Conservation (phyloP, 2,113 vertebrate genomes). For the Willisornis vidua region DNA sequence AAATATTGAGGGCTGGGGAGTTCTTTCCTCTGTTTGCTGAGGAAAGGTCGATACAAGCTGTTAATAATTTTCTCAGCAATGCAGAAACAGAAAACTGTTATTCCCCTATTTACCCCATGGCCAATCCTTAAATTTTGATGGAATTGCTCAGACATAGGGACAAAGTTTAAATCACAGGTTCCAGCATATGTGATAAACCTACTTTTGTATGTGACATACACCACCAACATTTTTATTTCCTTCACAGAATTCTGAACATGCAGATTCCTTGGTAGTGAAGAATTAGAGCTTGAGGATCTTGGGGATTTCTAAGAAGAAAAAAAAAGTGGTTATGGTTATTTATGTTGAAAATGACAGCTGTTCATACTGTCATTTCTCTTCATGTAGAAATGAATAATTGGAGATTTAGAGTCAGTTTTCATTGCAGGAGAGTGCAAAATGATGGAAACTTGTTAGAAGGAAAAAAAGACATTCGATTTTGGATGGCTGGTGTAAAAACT, state of each 20-base stretch:
- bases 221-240: not conserved
- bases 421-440: not conserved
- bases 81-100: not conserved
- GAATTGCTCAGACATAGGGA: not conserved
- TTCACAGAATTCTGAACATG: not conserved
- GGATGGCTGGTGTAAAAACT: not conserved
- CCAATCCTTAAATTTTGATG: not conserved
- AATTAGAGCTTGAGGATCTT: not conserved
- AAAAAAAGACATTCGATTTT: not conserved
- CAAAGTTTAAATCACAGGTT: not conserved
- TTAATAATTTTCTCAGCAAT: not conserved
- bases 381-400: not conserved
- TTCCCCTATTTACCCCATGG: not conserved
- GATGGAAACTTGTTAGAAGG: not conserved
- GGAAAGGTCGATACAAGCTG: not conserved
- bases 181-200: not conserved
- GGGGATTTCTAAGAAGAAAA: not conserved
- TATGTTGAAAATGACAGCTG: not conserved
- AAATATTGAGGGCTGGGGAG: not conserved
- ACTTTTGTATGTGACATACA: not conserved
- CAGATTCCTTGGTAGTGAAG: not conserved
- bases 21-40: not conserved
- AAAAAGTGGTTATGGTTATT: not conserved
- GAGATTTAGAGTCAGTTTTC: not conserved
- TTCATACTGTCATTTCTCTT: not conserved